Percentiles rank a stretch among this genome's conserved stretches.
Conservation (phyloP, 92 coral and sea anemone species). For the Virgularia gustaviana region DNA sequence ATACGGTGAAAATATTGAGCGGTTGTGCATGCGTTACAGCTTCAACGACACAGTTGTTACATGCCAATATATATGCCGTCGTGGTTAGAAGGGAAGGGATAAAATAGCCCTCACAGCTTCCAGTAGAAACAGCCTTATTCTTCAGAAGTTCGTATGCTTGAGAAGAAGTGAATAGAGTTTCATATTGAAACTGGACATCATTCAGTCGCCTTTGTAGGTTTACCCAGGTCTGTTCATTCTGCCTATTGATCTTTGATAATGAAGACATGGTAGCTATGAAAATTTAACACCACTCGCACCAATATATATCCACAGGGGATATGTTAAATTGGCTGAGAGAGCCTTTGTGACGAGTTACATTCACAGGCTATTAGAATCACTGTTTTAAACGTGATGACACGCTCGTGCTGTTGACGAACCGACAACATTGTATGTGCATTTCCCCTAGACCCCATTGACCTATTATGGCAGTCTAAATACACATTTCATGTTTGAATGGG, state of each 20-base stretch:
- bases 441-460: too few species aligned
- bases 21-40: slow-evolving; percentile 36
- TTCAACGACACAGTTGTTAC: slow-evolving; percentile 40
- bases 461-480: too few species aligned
- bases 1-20: slow-evolving; percentile 37
- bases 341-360: too few species aligned
- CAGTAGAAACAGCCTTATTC: slow-evolving; percentile 49
- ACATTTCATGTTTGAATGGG: too few species aligned
- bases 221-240: slow-evolving; percentile 46
- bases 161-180: slow-evolving; percentile 19
- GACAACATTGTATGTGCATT: too few species aligned
- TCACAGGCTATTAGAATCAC: too few species aligned
- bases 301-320: too few species aligned
- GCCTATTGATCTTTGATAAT: slow-evolving; percentile 42
- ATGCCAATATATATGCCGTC: slow-evolving; percentile 41
- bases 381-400: too few species aligned
- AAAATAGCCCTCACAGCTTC: slow-evolving; percentile 57
- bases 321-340: too few species aligned
- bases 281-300: too few species aligned
- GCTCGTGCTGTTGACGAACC: too few species aligned
- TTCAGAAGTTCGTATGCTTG: slow-evolving; percentile 40
- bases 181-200: slow-evolving; percentile 46
- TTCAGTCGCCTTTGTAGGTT: slow-evolving; percentile 50
- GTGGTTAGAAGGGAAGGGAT: slow-evolving; percentile 54
- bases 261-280: slow-evolving; percentile 44